Base-by-base conservation (phyloP, 92 coral and sea anemone species). In the Micromussa lordhowensis region DNA sequence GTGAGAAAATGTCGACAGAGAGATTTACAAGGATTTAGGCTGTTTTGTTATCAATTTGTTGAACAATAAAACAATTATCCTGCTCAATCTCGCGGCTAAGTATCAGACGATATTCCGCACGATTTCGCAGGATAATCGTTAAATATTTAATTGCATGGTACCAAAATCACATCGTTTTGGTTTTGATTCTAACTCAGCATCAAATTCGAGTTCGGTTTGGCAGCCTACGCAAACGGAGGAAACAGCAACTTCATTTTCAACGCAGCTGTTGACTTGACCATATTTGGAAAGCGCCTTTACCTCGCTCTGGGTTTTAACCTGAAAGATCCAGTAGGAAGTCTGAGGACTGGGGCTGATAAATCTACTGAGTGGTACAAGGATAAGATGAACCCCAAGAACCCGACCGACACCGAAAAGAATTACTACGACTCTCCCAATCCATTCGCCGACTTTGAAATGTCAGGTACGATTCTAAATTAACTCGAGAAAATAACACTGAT, bases 401-500 rank as follows among this genome's bases (percentile, higher is more conserved):
- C 96, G 48, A 94, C 98, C 24, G 94, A 79, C 57, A 94, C 96
- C 6, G 98, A 96, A 85, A 93, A 96, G 82, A 75, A 92, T 32
- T 95, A 96, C 82, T 98, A 98, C 84, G 99, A 98, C 78, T 93
- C 93, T 51, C 98, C 99, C 1, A 98, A 96, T 83, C 98, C 99
- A 6, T 98, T 89, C 80, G 92, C 96, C 1, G 98, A 98, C 93
- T 98, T 98, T 74, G 98, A 98, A 80, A 80, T 98, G 90, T 85
- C 98, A 78, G 99, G 99, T 98, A 79, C 71, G 13, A 28, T 26
- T 66, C 17, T 19, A 8, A 64, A n/a, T 5, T 59, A 4, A 18
- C n/a, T 59, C 61, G 21, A 16, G 13, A 55, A 44, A 44, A 44
- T 4, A 7, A 8, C 51, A 1, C 51, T 44, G 51, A 44, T 44